Percentiles rank a stretch among this genome's conserved stretches.
Conservation (phyloP, 92 coral and sea anemone genomes). For the Heteractis magnifica region DNA sequence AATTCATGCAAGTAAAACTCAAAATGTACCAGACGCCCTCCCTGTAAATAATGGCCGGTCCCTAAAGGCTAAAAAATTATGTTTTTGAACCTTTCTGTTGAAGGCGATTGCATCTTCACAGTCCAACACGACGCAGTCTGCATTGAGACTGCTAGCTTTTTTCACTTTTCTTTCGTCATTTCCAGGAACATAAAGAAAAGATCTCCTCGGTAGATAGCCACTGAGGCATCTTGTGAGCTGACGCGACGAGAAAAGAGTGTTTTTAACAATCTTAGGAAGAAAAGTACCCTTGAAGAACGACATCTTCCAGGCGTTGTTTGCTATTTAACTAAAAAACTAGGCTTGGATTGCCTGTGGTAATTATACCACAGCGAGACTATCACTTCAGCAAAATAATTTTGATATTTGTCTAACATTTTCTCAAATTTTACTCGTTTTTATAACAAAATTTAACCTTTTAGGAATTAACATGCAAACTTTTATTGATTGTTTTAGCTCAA, state of each 20-base stretch:
- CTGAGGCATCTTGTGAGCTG: slow-evolving; percentile 31
- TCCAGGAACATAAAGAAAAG: slow-evolving; percentile 96
- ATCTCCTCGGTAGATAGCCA: slow-evolving; percentile 74
- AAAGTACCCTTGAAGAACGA: slow-evolving; percentile 11
- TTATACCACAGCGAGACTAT: neutral
- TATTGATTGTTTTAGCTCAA: no score
- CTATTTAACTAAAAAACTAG: no score
- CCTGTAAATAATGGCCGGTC: no score
- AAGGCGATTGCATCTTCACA: slow-evolving; percentile 95
- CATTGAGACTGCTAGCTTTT: slow-evolving; percentile 77
- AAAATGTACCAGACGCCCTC: no score
- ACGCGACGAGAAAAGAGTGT: neutral
- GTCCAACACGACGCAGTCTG: slow-evolving; percentile 89
- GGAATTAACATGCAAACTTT: no score
- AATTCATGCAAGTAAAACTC: no score
- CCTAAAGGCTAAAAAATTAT: neutral
- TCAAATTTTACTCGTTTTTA: neutral
- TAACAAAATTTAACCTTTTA: neutral
- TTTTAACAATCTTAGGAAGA: slow-evolving; percentile 8
- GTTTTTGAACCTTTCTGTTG: slow-evolving; percentile 65
- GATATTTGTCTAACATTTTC: neutral
- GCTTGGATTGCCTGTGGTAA: neutral
- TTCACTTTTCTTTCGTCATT: slow-evolving; percentile 86
- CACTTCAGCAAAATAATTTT: neutral
- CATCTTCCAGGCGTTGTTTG: slow-evolving; percentile 46